Base-by-base conservation (phyloP, 2,888 invertebrate genomes). In the Syrista parreyssii region DNA sequence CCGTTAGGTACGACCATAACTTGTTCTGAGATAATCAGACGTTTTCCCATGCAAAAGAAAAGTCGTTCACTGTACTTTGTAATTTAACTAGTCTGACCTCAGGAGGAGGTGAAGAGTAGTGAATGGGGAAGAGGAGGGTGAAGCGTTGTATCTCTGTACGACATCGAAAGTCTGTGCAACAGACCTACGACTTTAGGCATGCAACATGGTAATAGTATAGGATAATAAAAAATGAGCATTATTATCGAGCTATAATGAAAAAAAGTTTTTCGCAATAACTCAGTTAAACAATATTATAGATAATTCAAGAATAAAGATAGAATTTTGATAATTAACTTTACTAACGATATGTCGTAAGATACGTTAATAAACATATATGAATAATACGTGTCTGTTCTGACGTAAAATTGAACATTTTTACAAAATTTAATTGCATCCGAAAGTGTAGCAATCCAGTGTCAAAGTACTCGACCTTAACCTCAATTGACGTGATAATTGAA, bases 391-490 rank as follows among this genome's bases (percentile, higher is more conserved):
- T 6, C 6, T 6, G 55, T 6, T 55, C 0, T 9, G 55, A 23
- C 9, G 23, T 23, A 23, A 55, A 55, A 6, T 55, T 55, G 1
- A 2, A 23, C 15, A 40, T 40, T 55, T 9, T 55, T 1, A 15
- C n/a, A n/a, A n/a, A n/a, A 55, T 55, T 55, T 55, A 55, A 55
- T 55, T 23, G 55, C 55, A 55, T 23, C 55, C 9, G 23, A 9
- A 55, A 23, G 23, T 55, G 55, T 55, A 55, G 55, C 23, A 55
- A 55, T 23, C 71, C 32, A 78, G 78, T 81, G 78, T 80, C 80
- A 81, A 81, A 82, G 81, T 78, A 80, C 81, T 81, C 82, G 84
- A 84, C 82, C 82, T 68, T 84, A 84, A 83, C 82, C 81, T 84
- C 82, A 82, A 86, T 85, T 82, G 79, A 23, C 79, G 32, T 73